phyloP scores from a whole-genome alignment of 2,888 invertebrate genomes.

The Microctonus brassicae region DNA sequence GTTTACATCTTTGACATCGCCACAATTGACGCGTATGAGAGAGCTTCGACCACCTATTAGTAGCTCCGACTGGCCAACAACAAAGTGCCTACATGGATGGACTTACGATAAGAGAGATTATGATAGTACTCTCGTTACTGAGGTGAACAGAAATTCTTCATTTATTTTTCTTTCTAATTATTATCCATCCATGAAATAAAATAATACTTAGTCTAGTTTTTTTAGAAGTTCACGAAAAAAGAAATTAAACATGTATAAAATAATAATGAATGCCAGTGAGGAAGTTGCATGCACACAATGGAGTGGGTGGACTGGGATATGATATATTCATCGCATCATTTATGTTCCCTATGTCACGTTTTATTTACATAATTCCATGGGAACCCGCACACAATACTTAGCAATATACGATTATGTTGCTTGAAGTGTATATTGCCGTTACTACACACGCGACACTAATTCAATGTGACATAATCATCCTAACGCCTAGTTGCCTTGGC shows the following conservation, averaged over 20 bases:
- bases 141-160: conserved; percentile 73
- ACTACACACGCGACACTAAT: conserved; percentile 19
- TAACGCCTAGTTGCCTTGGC: conserved; percentile 53
- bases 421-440: background rate
- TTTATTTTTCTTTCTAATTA: conserved; percentile 24
- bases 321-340: conserved; percentile 27
- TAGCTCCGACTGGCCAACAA: conserved; percentile 68
- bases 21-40: conserved; percentile 41
- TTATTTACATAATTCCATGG: conserved; percentile 47
- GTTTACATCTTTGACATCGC: conserved; percentile 42
- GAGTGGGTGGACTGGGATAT: conserved; percentile 40
- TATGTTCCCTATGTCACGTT: background rate
- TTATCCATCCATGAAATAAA: background rate
- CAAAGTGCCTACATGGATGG: conserved; percentile 74
- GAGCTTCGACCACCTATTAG: conserved; percentile 59
- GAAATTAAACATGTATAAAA: conserved; percentile 29
- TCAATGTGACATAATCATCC: conserved; percentile 29
- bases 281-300: conserved; percentile 24
- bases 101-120: conserved; percentile 75
- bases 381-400: conserved; percentile 35
- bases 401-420: conserved; percentile 28
- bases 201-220: no score
- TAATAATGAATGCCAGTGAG: conserved; percentile 35
- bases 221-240: no score
- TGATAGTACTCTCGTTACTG: conserved; percentile 76